These are phyloP conservation scores for Chiloscyllium plagiosum DNA, from an alignment of 2,113 vertebrate species.

Conservation along the genomic window DNA sequence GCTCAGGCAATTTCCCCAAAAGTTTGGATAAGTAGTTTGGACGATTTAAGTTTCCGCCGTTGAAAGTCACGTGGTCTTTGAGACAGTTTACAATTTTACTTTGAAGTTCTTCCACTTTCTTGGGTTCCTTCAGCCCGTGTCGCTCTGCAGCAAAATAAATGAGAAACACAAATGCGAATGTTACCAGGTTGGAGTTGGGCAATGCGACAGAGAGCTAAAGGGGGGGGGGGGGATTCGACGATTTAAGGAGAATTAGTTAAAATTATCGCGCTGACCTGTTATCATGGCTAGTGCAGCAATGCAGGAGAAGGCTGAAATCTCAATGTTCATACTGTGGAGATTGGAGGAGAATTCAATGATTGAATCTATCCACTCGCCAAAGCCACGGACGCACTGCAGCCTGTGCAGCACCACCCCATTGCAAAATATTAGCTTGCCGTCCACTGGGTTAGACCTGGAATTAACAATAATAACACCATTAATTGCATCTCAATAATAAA, in stretches of 20 bases:
- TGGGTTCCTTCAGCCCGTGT: constrained; percentile 95
- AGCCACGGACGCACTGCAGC: constrained; percentile 95
- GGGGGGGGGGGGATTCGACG: neutral
- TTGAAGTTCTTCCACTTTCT: constrained; percentile 94
- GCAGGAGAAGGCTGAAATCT: constrained; percentile 97
- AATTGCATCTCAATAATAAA: constrained; percentile 75
- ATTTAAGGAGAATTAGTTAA: neutral
- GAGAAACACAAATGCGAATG: neutral
- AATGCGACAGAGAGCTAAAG: neutral
- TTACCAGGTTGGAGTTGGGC: neutral
- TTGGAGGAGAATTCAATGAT: constrained; percentile 98
- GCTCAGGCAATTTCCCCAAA: constrained; percentile 96
- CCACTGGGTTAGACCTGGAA: constrained; percentile 93
- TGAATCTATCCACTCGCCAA: constrained; percentile 97
- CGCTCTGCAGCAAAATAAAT: constrained; percentile 65
- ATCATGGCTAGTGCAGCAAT: constrained; percentile 98
- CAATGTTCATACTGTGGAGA: constrained; percentile 95
- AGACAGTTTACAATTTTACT: constrained; percentile 99
- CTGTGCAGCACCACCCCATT: constrained; percentile 95
- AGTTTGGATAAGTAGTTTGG: constrained; percentile 99
- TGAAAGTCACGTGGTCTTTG: constrained; percentile 97
- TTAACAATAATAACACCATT: constrained; percentile 66
- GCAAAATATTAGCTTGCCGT: constrained; percentile 99
- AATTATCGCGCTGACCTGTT: constrained; percentile 73
- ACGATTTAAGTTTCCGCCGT: constrained; percentile 87